Conservation (phyloP, 2,797 vertebrate genomes). For the Threskiornis aethiopicus region DNA sequence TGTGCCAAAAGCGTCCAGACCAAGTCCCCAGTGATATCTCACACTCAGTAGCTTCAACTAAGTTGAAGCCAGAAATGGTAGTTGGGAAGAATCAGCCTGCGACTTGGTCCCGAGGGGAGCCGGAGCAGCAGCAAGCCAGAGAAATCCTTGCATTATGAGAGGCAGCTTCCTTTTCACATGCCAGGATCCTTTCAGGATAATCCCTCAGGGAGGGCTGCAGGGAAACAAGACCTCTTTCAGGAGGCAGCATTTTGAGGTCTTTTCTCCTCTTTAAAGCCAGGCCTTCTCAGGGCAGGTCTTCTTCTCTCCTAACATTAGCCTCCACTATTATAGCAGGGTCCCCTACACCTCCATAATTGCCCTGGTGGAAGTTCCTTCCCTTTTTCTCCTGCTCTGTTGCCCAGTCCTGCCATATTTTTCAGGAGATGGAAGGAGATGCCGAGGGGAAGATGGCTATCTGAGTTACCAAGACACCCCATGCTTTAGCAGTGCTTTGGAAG, state of each 20-base stretch:
- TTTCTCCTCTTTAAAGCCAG: neutral
- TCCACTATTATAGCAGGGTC: rapidly evolving
- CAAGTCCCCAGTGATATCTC: neutral
- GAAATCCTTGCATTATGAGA: neutral
- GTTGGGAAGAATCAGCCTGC: neutral
- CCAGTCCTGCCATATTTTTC: neutral
- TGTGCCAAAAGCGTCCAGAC: neutral
- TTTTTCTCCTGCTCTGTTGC: neutral
- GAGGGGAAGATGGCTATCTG: neutral
- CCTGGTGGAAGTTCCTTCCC: neutral
- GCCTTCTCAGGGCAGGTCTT: neutral
- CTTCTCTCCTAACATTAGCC: neutral
- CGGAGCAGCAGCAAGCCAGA: neutral
- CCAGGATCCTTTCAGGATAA: neutral
- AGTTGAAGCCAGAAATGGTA: neutral
- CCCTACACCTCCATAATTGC: neutral
- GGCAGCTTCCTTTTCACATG: neutral
- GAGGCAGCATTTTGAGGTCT: neutral
- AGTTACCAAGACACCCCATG: neutral
- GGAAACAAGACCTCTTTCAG: neutral
- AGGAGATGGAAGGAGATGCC: neutral
- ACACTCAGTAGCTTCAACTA: neutral
- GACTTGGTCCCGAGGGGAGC: neutral
- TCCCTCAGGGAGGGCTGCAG: neutral
- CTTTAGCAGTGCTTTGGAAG: neutral